These are phyloP conservation scores for Ptilonorhynchus violaceus DNA, from an alignment of 2,113 vertebrate genomes.

Conservation along the genomic window DNA sequence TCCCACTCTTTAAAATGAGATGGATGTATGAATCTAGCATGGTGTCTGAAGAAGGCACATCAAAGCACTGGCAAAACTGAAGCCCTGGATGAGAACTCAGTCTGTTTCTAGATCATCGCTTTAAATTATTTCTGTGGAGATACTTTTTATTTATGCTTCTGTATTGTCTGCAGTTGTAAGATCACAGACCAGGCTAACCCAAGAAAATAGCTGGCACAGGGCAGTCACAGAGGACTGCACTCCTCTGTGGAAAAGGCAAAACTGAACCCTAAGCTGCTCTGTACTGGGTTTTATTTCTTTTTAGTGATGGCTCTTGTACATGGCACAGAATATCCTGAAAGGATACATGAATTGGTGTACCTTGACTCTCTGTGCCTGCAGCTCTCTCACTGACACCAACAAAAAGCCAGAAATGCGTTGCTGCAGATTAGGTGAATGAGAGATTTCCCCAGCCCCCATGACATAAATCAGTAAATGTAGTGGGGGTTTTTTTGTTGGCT, in stretches of 20 bases:
- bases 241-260: neutral
- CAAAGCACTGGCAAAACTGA: neutral
- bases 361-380: neutral
- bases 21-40: slow-evolving; percentile 20
- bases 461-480: neutral
- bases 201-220: neutral
- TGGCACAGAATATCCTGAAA: neutral
- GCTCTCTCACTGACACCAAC: neutral
- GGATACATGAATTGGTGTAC: neutral
- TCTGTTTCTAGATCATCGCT: neutral
- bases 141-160: slow-evolving; percentile 1
- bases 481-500: neutral
- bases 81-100: neutral
- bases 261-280: neutral
- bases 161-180: neutral
- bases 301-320: neutral
- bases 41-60: neutral
- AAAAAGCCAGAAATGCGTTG: neutral
- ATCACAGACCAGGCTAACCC: neutral
- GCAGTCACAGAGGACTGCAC: neutral
- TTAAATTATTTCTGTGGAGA: neutral
- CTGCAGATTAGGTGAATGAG: neutral
- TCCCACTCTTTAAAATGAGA: slow-evolving; percentile 1
- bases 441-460: neutral
- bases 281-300: neutral